These are phyloP conservation scores for Sycophila texana DNA, from an alignment of 2,888 invertebrate species.

Conservation along the genomic window DNA sequence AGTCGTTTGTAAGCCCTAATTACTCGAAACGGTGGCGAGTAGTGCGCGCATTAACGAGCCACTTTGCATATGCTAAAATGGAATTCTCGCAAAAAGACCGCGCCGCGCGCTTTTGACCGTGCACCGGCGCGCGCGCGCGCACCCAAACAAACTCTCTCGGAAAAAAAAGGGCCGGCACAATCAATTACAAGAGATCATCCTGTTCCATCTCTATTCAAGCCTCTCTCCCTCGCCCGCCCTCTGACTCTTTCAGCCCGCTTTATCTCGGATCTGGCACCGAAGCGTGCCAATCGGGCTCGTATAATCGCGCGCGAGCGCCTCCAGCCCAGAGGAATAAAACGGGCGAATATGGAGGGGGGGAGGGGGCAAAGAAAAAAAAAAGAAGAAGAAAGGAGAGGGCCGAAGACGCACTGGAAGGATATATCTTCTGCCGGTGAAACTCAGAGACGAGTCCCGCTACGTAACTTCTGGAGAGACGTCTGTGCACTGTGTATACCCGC, in stretches of 20 bases:
- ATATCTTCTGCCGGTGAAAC: neutral
- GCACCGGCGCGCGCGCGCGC: conserved; percentile 9
- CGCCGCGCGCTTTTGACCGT: neutral
- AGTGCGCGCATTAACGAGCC: neutral
- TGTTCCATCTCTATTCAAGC: conserved; percentile 37
- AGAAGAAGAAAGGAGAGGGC: too few species aligned
- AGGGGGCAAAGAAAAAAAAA: too few species aligned
- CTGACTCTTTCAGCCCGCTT: conserved; percentile 32
- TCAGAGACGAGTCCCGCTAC: conserved; percentile 22
- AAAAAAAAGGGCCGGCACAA: conserved; percentile 24
- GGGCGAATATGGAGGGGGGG: neutral
- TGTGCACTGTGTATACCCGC: neutral
- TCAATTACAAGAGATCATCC: conserved; percentile 43
- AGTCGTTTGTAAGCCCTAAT: too few species aligned
- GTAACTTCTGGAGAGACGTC: neutral
- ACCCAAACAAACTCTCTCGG: conserved; percentile 15
- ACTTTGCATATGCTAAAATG: neutral
- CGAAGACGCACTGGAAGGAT: neutral
- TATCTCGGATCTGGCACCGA: conserved; percentile 39
- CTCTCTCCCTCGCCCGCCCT: conserved; percentile 43
- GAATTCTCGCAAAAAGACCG: neutral
- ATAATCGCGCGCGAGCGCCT: conserved; percentile 15
- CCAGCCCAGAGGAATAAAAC: conserved; percentile 2
- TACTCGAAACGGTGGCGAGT: too few species aligned
- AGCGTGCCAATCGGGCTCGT: conserved; percentile 28